A percentile compares a stretch with the other conserved stretches of the same genome.
Evolutionary conservation across 2,113 vertebrate species (phyloP).

Genomic region (Alaudala cheleensis): DNA sequence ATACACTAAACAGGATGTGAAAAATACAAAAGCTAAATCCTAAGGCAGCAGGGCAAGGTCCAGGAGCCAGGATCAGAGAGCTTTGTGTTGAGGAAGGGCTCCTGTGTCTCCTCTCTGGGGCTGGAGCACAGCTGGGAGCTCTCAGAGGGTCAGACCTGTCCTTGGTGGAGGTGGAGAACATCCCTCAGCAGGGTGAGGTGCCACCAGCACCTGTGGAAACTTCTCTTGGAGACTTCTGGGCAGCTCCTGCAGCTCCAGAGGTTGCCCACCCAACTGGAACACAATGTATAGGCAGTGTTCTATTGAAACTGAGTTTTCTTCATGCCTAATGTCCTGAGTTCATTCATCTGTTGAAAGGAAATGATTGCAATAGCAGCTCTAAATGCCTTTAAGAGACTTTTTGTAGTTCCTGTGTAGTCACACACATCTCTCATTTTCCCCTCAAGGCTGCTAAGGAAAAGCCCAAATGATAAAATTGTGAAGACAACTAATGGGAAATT

Average conservation of each 20-base stretch:
- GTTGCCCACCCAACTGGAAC: neutral
- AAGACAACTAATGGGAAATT: slow-evolving; percentile 4
- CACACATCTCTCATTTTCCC: neutral
- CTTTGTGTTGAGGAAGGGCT: neutral
- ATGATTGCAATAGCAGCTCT: neutral
- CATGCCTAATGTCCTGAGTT: neutral
- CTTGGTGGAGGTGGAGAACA: neutral
- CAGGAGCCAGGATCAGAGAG: neutral
- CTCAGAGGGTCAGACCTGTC: neutral
- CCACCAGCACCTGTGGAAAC: neutral
- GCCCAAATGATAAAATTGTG: neutral
- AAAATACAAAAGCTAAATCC: neutral
- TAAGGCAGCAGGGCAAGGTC: too few species aligned
- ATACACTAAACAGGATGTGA: neutral
- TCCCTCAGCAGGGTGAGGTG: neutral
- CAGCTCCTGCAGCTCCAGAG: neutral
- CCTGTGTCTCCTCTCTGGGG: neutral
- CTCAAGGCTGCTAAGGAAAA: slow-evolving; percentile 9
- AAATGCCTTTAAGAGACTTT: neutral
- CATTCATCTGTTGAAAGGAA: neutral
- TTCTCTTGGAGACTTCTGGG: neutral
- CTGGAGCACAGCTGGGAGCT: neutral
- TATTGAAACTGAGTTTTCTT: neutral
- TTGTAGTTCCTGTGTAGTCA: neutral
- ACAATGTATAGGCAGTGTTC: neutral